Evolutionary conservation across 2,888 invertebrate genomes (phyloP).

Genomic region (Chesias legatella): DNA sequence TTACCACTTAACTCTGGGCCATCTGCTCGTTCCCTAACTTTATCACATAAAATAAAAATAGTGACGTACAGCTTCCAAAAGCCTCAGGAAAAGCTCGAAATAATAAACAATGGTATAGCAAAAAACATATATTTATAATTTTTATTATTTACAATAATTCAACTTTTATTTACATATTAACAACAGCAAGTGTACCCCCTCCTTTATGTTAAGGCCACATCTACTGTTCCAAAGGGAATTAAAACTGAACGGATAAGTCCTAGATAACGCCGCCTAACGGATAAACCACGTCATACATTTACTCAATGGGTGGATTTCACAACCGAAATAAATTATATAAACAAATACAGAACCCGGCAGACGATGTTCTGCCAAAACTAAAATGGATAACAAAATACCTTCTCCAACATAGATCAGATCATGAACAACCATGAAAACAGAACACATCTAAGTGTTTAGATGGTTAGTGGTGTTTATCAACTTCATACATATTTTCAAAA

Average conservation of each 20-base stretch:
- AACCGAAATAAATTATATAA: slow-evolving; percentile 1
- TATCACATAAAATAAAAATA: too few species aligned
- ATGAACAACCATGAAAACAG: too few species aligned
- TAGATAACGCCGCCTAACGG: slow-evolving; percentile 12
- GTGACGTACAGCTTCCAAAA: too few species aligned
- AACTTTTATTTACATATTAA: slow-evolving; percentile 81
- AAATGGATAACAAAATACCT: too few species aligned
- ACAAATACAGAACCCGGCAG: too few species aligned
- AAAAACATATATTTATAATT: slow-evolving; percentile 79
- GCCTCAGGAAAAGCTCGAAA: slow-evolving; percentile 27
- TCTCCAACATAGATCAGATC: too few species aligned
- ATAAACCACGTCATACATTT: slow-evolving; percentile 8
- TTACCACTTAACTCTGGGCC: too few species aligned
- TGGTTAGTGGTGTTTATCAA: too few species aligned
- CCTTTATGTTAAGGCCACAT: slow-evolving; percentile 61
- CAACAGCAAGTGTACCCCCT: slow-evolving; percentile 69
- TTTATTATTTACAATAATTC: slow-evolving; percentile 79
- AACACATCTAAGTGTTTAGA: too few species aligned
- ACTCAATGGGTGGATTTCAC: slow-evolving; percentile 21
- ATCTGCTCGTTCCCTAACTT: too few species aligned
- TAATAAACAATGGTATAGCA: slow-evolving; percentile 58
- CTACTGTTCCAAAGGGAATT: slow-evolving; percentile 64
- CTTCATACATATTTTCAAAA: too few species aligned
- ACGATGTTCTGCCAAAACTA: too few species aligned
- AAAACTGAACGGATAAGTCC: slow-evolving; percentile 36